Evolutionary conservation across 2,797 vertebrate species (phyloP).

Genomic region (Hypotaenidia philippensis): DNA sequence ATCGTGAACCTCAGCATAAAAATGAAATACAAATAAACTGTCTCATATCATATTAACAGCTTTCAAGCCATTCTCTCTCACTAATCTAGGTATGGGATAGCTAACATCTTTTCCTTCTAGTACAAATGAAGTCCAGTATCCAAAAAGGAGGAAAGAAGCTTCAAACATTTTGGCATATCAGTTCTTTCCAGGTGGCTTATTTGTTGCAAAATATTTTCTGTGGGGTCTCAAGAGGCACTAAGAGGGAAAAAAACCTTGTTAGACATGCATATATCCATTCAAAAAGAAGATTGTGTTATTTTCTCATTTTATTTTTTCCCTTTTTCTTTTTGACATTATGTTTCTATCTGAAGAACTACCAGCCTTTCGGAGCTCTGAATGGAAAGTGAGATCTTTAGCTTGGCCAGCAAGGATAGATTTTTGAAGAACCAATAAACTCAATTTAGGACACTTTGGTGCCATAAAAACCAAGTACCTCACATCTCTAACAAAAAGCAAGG

Average conservation of each 20-base stretch:
- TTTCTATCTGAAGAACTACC: not conserved
- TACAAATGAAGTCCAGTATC: not conserved
- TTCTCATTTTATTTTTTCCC: not conserved
- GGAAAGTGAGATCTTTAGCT: not conserved
- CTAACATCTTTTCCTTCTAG: not conserved
- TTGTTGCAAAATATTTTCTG: not conserved
- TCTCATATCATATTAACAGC: not conserved
- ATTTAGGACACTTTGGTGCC: not conserved
- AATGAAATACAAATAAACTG: not conserved
- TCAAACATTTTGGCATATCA: not conserved
- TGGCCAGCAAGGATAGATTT: not conserved
- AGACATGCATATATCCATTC: not conserved
- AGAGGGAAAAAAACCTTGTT: not conserved
- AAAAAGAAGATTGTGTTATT: not conserved
- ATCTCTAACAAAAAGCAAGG: not conserved
- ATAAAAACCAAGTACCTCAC: not conserved
- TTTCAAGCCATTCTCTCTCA: not conserved
- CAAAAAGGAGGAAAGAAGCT: not conserved
- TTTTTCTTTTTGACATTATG: not conserved
- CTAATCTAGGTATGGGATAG: not conserved
- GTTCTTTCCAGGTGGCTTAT: not conserved
- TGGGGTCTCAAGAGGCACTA: not conserved
- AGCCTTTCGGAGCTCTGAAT: not conserved
- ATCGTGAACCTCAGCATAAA: not conserved
- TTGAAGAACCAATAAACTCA: not conserved